Conservation (phyloP, 2,888 invertebrate genomes). For the Calliopum simillimum region DNA sequence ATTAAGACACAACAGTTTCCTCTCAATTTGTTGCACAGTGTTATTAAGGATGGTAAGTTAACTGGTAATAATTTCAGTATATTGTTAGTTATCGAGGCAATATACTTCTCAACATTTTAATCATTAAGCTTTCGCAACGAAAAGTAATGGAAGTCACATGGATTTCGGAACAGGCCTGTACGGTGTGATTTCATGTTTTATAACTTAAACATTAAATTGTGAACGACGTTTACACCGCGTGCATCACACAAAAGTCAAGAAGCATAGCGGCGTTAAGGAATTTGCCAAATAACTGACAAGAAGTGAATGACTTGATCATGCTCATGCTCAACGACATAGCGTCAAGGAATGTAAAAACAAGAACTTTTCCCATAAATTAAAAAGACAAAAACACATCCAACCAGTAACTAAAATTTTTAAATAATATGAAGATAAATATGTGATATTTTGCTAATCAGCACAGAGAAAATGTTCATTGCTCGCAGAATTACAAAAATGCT, state of each 20-base stretch:
- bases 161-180: no score
- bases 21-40: no score
- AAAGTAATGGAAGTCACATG: no score
- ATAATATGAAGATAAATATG: slow-evolving; percentile 31
- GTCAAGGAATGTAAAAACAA: slow-evolving; percentile 13
- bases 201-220: background rate
- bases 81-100: no score
- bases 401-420: slow-evolving; percentile 7
- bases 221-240: background rate
- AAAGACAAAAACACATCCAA: background rate
- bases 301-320: slow-evolving; percentile 32
- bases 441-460: slow-evolving; percentile 19
- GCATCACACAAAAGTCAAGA: slow-evolving; percentile 7
- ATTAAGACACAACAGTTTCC: no score
- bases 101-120: no score
- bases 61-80: no score
- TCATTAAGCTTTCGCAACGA: no score
- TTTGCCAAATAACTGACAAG: slow-evolving; percentile 22
- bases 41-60: no score
- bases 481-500: no score
- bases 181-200: no score
- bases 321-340: slow-evolving; percentile 21
- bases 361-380: slow-evolving; percentile 9
- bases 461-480: background rate
- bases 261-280: slow-evolving; percentile 12